Evolutionary conservation across 2,797 vertebrate genomes (phyloP).

Genomic region (Calcarius lapponicus): DNA sequence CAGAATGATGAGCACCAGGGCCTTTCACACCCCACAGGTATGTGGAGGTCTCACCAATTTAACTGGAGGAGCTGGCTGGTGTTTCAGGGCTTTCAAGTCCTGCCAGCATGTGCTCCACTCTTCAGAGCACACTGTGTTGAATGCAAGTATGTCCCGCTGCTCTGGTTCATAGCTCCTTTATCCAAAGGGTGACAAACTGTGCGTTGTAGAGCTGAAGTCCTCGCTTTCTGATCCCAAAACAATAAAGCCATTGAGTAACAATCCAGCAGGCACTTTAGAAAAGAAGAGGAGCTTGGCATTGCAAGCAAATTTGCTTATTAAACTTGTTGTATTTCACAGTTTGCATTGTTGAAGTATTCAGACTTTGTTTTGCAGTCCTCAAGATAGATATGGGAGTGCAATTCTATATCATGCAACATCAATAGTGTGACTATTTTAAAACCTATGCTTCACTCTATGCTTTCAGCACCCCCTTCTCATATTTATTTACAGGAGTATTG

Average conservation of each 20-base stretch:
- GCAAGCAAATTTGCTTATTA: background rate
- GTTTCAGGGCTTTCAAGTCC: constrained; percentile 28
- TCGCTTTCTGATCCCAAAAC: constrained; percentile 22
- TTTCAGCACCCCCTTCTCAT: background rate
- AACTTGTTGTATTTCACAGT: background rate
- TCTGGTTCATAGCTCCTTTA: background rate
- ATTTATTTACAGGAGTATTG: background rate
- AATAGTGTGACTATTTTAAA: background rate
- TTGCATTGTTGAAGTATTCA: background rate
- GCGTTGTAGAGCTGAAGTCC: background rate
- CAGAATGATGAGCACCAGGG: constrained; percentile 45
- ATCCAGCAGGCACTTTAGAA: background rate
- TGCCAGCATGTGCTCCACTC: background rate
- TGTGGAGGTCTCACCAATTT: constrained; percentile 17
- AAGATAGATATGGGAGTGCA: background rate
- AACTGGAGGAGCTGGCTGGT: background rate
- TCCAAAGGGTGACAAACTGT: constrained; percentile 23
- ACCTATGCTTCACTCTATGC: background rate
- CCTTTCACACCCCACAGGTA: constrained; percentile 65
- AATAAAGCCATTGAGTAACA: constrained; percentile 22
- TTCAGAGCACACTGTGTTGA: background rate
- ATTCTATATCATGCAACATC: background rate
- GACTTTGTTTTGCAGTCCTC: background rate
- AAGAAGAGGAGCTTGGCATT: background rate
- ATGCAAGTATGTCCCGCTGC: background rate